phyloP scores from a whole-genome alignment of 2,113 vertebrate species.

The Pogona vitticeps region DNA sequence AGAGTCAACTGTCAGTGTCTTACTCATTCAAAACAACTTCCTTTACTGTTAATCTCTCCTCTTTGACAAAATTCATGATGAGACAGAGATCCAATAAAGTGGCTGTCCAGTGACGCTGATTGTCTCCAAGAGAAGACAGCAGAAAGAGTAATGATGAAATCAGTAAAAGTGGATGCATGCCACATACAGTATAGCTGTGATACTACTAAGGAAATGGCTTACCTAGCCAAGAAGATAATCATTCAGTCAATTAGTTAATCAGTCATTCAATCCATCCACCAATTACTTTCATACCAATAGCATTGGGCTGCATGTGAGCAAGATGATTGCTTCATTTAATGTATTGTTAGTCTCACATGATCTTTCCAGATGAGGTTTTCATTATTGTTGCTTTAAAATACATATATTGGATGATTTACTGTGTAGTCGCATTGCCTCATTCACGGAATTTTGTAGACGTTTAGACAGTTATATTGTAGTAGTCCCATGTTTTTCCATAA shows the following conservation, averaged over 20 bases:
- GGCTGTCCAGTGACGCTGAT: not conserved
- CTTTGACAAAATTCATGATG: not conserved
- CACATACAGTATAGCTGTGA: not conserved
- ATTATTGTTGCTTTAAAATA: too few relatives aligned
- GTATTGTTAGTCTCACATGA: not conserved
- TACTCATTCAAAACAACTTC: constrained; percentile 12
- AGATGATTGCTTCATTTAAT: not conserved
- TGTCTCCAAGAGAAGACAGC: not conserved
- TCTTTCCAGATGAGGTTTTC: too few relatives aligned
- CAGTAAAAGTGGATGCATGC: not conserved
- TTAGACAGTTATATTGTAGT: too few relatives aligned
- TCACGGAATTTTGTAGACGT: too few relatives aligned
- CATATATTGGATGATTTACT: too few relatives aligned
- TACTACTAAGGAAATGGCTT: not conserved
- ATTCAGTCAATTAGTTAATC: too few relatives aligned
- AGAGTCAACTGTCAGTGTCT: not conserved
- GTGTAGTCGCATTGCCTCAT: too few relatives aligned
- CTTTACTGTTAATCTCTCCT: not conserved
- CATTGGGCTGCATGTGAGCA: not conserved
- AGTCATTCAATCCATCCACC: too few relatives aligned
- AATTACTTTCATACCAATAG: not conserved
- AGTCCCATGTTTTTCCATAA: too few relatives aligned
- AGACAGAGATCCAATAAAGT: not conserved
- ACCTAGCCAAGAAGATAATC: not conserved
- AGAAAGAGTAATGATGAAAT: constrained; percentile 1